Conservation (phyloP, 2,888 invertebrate species). For the Gari tellinella region DNA sequence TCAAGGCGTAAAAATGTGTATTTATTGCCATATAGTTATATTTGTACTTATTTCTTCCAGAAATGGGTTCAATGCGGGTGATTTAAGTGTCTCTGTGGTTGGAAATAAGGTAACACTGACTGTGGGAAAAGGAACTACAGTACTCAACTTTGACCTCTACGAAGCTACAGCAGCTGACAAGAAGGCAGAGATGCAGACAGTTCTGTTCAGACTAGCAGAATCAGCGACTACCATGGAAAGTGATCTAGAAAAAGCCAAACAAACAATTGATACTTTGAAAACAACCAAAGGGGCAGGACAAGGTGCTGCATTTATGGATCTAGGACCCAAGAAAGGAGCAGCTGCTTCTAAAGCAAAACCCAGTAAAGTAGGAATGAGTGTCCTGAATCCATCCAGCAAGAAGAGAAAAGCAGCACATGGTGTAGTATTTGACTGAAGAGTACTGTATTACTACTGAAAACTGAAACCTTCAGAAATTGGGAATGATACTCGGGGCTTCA, state of each 20-base stretch:
- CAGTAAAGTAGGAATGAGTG: slow-evolving; percentile 81
- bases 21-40: too few relatives aligned
- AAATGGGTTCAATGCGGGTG: slow-evolving; percentile 72
- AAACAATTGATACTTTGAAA: slow-evolving; percentile 72
- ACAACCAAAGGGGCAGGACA: slow-evolving; percentile 60
- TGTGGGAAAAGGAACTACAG: slow-evolving; percentile 72
- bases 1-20: too few relatives aligned
- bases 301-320: slow-evolving; percentile 64
- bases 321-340: slow-evolving; percentile 71
- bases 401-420: slow-evolving; percentile 81
- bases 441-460: too few relatives aligned
- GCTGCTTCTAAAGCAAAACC: slow-evolving; percentile 71
- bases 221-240: slow-evolving; percentile 64
- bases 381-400: slow-evolving; percentile 80
- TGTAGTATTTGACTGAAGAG: slow-evolving; percentile 79
- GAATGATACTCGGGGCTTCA: too few relatives aligned
- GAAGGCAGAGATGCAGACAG: slow-evolving; percentile 74
- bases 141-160: slow-evolving; percentile 74
- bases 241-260: slow-evolving; percentile 72
- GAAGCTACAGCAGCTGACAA: slow-evolving; percentile 80
- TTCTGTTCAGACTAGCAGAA: slow-evolving; percentile 77
- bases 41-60: slow-evolving; percentile 69
- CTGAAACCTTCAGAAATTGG: too few relatives aligned
- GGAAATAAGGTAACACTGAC: slow-evolving; percentile 75
- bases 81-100: slow-evolving; percentile 69